Base-by-base conservation (phyloP, 1,140 invertebrate genomes). In the Drosophila sp. region DNA sequence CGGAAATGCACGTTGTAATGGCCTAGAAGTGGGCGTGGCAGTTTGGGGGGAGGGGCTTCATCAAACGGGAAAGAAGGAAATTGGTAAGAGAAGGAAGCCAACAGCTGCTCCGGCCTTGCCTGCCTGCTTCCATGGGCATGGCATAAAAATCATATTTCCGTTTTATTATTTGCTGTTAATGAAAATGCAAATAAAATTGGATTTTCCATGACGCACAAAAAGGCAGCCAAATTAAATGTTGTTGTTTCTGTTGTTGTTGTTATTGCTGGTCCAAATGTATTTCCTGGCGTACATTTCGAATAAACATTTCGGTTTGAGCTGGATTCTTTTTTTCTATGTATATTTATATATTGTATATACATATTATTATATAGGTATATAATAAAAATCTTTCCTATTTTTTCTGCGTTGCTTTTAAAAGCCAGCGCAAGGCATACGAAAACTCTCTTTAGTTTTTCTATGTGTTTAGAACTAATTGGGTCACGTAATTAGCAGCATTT, bases 91-190 rank as follows among this genome's bases (percentile, higher is more conserved):
- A 58, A 54, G 32, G 38, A 40, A 30, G 25, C 44, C 40, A 70
- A 63, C 74, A 66, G 75, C 68, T 75, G 82, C 79, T 79, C 61
- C 58, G 62, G 50, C 33, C 55, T 44, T 23, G 29, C 17, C 44
- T 60, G 30, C 27, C 27, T 27, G 55, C 38, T 25, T 27, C 38
- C 57, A 71, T 71, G 81, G 81, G 71, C 82, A 87, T 87, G 82
- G 82, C 79, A 86, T 86, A 86, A 86, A 86, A 86, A 86, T 86
- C 83, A 86, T 86, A 86, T 86, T 86, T 86, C 83, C 82, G 82
- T 86, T 86, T 87, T 86, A 86, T 86, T 86, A 86, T 86, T 86
- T 86, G 82, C 82, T 86, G 82, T 86, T 86, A 86, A 86, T 86
- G 82, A 86, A 86, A 86, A 86, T 86, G 82, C 82, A 86, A 86